Evolutionary conservation across 2,888 invertebrate species (phyloP), one percentile per base, ranked within the genome.

Genomic region (Nasonia oneida): DNA sequence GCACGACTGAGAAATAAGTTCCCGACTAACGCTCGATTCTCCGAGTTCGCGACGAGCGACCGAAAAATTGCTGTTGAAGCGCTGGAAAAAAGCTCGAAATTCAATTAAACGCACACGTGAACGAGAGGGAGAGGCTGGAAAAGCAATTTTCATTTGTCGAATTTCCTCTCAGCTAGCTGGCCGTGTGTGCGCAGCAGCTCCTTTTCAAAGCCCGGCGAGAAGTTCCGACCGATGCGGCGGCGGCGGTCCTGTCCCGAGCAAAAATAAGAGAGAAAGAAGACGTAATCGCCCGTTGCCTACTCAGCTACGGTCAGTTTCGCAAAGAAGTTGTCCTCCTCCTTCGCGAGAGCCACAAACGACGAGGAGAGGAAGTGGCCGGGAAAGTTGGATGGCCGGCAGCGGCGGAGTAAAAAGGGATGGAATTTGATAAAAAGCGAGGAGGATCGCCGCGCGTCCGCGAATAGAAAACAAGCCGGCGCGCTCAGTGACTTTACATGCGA

Each of bases 261-360:
- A 79, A 81, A 84, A 84, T 76, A 84, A 76, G 76, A 67, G 57
- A 84, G 76, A 70, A 67, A 37, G 71, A 47, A 83, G 87, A 86
- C 87, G 87, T 81, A 87, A 86, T 83, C 79, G 84, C 50, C 79
- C 84, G 83, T 87, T 89, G 90, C 89, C 88, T 89, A 88, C 88
- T 90, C 90, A 89, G 88, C 89, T 88, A 88, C 87, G 90, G 89
- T 89, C 89, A 90, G 88, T 90, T 90, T 90, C 87, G 85, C 85
- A 88, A 88, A 88, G 87, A 88, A 90, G 88, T 90, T 90, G 90
- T 88, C 89, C 23, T 61, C 83, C 74, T 53, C 39, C 87, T 71
- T 64, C 80, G 33, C 33, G 64, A 33, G 79, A 23, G 73, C 50
- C 29, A 71, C 85, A 81, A 85, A 76, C 86, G 86, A 87, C 64